Evolutionary conservation across 2,113 vertebrate genomes (phyloP), one percentile per base, ranked within the genome.

Genomic region (Heterochromis multidens): DNA sequence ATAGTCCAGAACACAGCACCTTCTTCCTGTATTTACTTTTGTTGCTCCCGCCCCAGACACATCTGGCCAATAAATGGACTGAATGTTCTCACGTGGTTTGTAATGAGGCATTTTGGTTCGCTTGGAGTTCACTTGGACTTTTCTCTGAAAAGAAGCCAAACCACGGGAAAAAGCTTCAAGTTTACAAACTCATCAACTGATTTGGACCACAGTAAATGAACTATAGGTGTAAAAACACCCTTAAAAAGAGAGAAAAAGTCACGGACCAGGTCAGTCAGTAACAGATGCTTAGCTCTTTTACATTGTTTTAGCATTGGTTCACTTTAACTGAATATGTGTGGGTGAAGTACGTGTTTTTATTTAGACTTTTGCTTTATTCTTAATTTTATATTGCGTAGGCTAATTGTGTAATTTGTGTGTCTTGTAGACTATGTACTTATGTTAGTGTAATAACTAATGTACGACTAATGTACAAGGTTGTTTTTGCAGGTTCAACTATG

Each of bases 1-100:
- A 21, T 25, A 1, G 62, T 65, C 63, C 37, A 67, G 7, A 43
- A 67, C 35, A 67, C 37, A 43, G 63, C 43, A 14, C 7, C 37
- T 43, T 25, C 37, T 67, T 67, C 37, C 37, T 43, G 43, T 67
- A 40, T 65, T 40, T 65, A 65, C 19, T 63, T 63, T 27, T 57
- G 23, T 57, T 23, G 56, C 56, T 23, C 56, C n/a, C 1, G 10
- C 11, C n/a, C 5, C 23, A 57, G 11, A 23, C 56, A 43, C 12
- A 43, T 43, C 40, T 57, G 56, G n/a, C 11, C n/a, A 25, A 6
- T 25, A 35, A 40, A 11, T 1, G 0, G 7, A 43, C n/a, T 6
- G 63, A 37, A 14, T 2, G 0, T 43, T 67, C 23, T 67, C 37
- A 67, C 37, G 0, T 43, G 37, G 7, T 67, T 67, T 25, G 7